Evolutionary conservation across 2,113 vertebrate genomes (phyloP).

Genomic region (Tretioscincus oriximinensis): DNA sequence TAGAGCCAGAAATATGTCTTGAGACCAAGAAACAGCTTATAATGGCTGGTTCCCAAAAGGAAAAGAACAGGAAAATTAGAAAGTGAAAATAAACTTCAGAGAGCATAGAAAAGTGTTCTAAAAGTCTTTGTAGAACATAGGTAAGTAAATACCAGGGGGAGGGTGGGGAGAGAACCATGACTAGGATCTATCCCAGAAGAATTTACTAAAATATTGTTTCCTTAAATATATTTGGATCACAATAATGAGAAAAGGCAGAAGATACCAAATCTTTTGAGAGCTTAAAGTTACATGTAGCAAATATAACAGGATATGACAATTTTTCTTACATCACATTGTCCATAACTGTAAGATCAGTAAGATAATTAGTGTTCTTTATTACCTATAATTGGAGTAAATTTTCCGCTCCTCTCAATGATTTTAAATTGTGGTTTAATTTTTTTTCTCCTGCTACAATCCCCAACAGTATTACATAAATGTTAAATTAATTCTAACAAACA

Average conservation of each 20-base stretch:
- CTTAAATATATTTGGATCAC: not conserved
- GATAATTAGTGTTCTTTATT: too few species aligned
- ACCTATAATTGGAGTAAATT: too few species aligned
- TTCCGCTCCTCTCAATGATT: too few species aligned
- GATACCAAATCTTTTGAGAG: conserved; percentile 4
- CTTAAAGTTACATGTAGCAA: too few species aligned
- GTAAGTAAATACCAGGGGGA: conserved; percentile 21
- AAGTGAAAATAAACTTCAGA: conserved; percentile 14
- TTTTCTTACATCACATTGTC: too few species aligned
- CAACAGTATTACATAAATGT: not conserved
- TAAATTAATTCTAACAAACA: conserved; percentile 1
- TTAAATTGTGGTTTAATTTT: not conserved
- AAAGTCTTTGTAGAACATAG: conserved; percentile 22
- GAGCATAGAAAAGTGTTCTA: conserved; percentile 2
- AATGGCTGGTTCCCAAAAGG: conserved; percentile 4
- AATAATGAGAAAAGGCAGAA: conserved; percentile 22
- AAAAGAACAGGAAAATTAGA: not conserved
- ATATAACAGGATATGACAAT: too few species aligned
- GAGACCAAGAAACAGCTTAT: conserved; percentile 41
- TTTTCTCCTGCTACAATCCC: not conserved
- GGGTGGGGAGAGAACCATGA: conserved; percentile 10
- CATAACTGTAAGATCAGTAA: too few species aligned
- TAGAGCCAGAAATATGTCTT: conserved; percentile 30
- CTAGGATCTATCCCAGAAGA: not conserved
- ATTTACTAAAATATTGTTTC: conserved; percentile 9